phyloP scores from a whole-genome alignment of 2,113 vertebrate genomes.

The Cranoglanis bouderius region DNA sequence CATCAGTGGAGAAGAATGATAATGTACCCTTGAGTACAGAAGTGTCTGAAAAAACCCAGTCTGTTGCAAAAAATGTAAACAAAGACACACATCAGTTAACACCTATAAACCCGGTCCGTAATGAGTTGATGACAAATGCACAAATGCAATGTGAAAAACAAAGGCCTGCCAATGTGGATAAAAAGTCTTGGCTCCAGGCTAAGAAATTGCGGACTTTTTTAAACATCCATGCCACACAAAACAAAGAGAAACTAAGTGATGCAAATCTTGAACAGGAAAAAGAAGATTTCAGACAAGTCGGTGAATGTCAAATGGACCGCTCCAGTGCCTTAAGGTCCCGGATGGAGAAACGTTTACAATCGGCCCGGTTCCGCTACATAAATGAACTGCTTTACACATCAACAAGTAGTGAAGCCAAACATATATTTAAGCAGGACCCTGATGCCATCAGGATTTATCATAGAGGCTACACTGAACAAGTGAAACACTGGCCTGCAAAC shows the following conservation, averaged over 20 bases:
- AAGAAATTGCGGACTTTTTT: constrained; percentile 31
- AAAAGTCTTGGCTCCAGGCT: not conserved
- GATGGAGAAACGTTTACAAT: constrained; percentile 82
- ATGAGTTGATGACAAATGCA: not conserved
- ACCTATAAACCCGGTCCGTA: not conserved
- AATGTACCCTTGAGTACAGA: not conserved
- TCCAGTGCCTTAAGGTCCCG: constrained; percentile 72
- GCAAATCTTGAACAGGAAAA: too few relatives aligned
- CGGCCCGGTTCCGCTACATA: constrained; percentile 87
- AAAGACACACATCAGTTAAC: not conserved
- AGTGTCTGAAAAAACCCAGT: not conserved
- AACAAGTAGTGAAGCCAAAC: constrained; percentile 76
- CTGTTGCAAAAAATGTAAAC: not conserved
- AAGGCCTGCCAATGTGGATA: not conserved
- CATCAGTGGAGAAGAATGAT: not conserved
- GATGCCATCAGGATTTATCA: constrained; percentile 84
- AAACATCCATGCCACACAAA: not conserved
- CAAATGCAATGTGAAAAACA: not conserved
- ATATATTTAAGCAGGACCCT: constrained; percentile 82
- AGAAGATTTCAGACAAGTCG: constrained; percentile 1
- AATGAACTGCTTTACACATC: constrained; percentile 86
- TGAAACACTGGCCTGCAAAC: constrained; percentile 84
- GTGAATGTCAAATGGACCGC: constrained; percentile 51
- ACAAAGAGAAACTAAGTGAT: not conserved
- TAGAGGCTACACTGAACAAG: constrained; percentile 83